Conservation (phyloP, 2,888 invertebrate genomes). For the Salpingus planirostris region DNA sequence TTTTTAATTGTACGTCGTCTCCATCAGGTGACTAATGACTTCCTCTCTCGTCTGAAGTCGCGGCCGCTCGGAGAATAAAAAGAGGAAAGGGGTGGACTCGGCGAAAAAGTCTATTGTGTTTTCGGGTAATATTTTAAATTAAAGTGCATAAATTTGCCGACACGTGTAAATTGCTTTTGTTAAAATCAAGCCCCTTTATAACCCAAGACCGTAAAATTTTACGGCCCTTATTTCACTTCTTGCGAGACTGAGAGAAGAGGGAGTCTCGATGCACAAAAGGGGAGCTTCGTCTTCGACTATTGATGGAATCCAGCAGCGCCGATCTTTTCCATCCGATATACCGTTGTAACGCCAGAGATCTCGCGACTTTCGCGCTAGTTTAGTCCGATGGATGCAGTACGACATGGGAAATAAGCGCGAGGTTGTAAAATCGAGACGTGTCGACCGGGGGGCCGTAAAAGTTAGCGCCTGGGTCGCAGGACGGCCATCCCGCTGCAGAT, state of each 20-base stretch:
- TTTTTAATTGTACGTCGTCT: too few relatives aligned
- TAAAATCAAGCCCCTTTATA: constrained; percentile 15
- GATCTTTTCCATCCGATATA: constrained; percentile 5
- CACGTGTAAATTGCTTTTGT: constrained; percentile 21
- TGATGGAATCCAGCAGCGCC: constrained; percentile 5
- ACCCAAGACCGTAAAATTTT: constrained; percentile 16
- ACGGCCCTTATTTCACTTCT: constrained; percentile 15
- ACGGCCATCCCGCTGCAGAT: constrained; percentile 7
- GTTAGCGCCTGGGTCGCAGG: constrained; percentile 8
- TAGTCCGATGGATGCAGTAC: constrained; percentile 3
- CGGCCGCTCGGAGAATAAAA: too few relatives aligned
- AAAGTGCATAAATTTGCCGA: constrained; percentile 22
- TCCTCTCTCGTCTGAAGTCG: too few relatives aligned
- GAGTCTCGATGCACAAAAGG: too few relatives aligned
- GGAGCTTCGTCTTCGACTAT: constrained; percentile 3
- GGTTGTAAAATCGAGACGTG: constrained; percentile 10
- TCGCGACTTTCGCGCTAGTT: constrained; percentile 2
- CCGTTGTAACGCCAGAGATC: constrained; percentile 2
- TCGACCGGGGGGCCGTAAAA: constrained; percentile 8
- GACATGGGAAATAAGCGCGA: constrained; percentile 4
- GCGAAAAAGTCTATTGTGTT: neutral
- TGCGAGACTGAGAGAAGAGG: too few relatives aligned
- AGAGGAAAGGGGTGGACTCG: too few relatives aligned
- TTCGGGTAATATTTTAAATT: constrained; percentile 18
- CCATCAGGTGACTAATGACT: too few relatives aligned